Base-by-base conservation (phyloP, 2,113 vertebrate genomes). In the Noctilio leporinus region DNA sequence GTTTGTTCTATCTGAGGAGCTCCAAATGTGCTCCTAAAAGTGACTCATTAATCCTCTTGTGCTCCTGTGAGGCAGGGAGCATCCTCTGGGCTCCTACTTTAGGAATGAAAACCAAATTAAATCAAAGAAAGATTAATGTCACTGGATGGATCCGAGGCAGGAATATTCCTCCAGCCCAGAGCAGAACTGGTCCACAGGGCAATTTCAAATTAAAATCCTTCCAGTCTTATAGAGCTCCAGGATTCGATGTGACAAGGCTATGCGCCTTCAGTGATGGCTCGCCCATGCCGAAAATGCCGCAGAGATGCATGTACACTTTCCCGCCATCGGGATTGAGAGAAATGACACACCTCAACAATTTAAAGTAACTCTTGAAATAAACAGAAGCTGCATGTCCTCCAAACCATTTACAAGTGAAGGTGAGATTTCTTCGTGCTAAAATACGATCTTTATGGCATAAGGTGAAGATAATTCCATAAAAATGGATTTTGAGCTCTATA, bases 71-170 rank as follows among this genome's bases (percentile, higher is more conserved):
- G 75, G 88, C 92, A 53, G 22, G 76, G 80, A 80, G 62, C 45
- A 0, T 70, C 87, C 62, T 93, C 35, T 84, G 87, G 86, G 88
- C 91, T 85, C 84, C 49, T 70, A 28, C 75, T 90, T 95, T 70
- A 81, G 88, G 85, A 93, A 91, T 86, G 92, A 83, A 94, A 95
- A 94, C 67, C 73, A 95, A 95, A 95, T 94, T 86, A 95, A 97
- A 94, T 96, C 92, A 95, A 91, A 86, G 92, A 69, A 95, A 95
- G 92, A 96, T 91, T 75, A 76, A 94, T 95, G 93, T 65, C 89
- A 69, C 93, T 73, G 51, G 95, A 53, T 95, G 70, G 28, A 62
- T 82, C 67, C 69, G 47, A 28, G 19, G 59, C 43, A 59, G 73
- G 59, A 51, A 72, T 38, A 53, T 49, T 53, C 93, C 88, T 90